Evolutionary conservation across 2,888 invertebrate genomes (phyloP).

Genomic region (Acrobasis repandana): DNA sequence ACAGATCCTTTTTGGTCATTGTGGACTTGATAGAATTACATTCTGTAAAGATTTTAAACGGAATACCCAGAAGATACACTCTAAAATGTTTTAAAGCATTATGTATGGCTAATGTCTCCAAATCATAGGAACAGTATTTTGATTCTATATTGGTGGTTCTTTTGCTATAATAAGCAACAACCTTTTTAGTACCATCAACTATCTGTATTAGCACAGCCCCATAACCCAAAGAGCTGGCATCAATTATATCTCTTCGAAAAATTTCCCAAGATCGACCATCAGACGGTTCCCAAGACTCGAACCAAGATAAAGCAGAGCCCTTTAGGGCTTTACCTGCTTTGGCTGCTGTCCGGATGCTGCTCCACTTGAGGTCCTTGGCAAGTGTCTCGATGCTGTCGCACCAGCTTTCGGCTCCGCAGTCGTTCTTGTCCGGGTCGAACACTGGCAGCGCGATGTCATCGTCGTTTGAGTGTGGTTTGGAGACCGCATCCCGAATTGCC

Average conservation of each 20-base stretch:
- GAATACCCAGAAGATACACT: conserved; percentile 45
- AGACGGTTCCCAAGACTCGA: conserved; percentile 31
- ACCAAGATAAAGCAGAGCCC: conserved; percentile 32
- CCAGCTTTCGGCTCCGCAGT: conserved; percentile 24
- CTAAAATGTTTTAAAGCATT: conserved; percentile 47
- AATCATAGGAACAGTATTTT: conserved; percentile 45
- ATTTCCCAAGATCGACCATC: conserved; percentile 30
- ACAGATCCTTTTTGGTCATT: conserved; percentile 33
- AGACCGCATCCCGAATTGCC: conserved; percentile 18
- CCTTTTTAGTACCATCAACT: conserved; percentile 28
- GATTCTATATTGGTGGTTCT: conserved; percentile 36
- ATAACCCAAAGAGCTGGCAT: conserved; percentile 37
- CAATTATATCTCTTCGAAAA: conserved; percentile 18
- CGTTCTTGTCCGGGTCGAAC: conserved; percentile 19
- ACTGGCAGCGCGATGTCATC: conserved; percentile 18
- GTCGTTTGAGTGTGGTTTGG: background rate
- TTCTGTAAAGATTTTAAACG: conserved; percentile 33
- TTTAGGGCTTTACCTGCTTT: too few relatives aligned
- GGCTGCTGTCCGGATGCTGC: conserved; percentile 26
- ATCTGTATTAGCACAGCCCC: conserved; percentile 48
- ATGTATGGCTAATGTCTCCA: conserved; percentile 49
- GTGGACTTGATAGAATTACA: conserved; percentile 36
- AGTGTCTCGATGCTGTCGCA: conserved; percentile 24
- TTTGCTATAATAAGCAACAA: conserved; percentile 46
- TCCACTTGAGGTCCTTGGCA: conserved; percentile 27